These are phyloP conservation scores for Contarinia nasturtii DNA, from an alignment of 1,140 invertebrate genomes.

Conservation along the genomic window DNA sequence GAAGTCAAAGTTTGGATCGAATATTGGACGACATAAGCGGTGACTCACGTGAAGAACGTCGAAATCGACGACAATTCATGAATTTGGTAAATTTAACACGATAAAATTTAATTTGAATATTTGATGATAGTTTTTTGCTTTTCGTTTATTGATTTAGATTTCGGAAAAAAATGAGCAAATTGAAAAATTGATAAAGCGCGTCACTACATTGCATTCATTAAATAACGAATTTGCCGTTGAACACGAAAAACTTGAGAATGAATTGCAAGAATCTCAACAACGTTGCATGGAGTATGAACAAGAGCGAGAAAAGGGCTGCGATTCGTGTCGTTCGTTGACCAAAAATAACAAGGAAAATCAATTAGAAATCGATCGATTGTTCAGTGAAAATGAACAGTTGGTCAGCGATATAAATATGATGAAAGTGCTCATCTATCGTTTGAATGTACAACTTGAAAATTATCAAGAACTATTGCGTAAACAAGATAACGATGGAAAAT, in stretches of 20 bases:
- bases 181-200: slow-evolving; percentile 16
- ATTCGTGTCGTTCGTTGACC: not conserved
- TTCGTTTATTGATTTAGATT: slow-evolving; percentile 10
- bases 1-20: too few relatives aligned
- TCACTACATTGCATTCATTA: slow-evolving; percentile 16
- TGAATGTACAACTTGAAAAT: slow-evolving; percentile 43
- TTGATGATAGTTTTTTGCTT: not conserved
- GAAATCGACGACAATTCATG: too few relatives aligned
- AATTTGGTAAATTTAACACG: too few relatives aligned
- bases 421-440: slow-evolving; percentile 41
- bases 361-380: too few relatives aligned
- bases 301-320: not conserved
- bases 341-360: not conserved
- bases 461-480: slow-evolving; percentile 39
- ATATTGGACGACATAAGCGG: too few relatives aligned
- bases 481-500: slow-evolving; percentile 7
- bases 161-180: slow-evolving; percentile 22
- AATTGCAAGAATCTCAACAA: slow-evolving; percentile 8
- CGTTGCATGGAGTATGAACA: slow-evolving; percentile 5
- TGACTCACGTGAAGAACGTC: too few relatives aligned
- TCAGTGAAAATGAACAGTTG: not conserved
- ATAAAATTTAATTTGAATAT: too few relatives aligned
- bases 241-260: slow-evolving; percentile 14
- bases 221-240: slow-evolving; percentile 20
- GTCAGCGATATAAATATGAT: slow-evolving; percentile 40